Evolutionary conservation across 2,888 invertebrate species (phyloP), one percentile per base, ranked within the genome.

Genomic region (Hyles lineata): DNA sequence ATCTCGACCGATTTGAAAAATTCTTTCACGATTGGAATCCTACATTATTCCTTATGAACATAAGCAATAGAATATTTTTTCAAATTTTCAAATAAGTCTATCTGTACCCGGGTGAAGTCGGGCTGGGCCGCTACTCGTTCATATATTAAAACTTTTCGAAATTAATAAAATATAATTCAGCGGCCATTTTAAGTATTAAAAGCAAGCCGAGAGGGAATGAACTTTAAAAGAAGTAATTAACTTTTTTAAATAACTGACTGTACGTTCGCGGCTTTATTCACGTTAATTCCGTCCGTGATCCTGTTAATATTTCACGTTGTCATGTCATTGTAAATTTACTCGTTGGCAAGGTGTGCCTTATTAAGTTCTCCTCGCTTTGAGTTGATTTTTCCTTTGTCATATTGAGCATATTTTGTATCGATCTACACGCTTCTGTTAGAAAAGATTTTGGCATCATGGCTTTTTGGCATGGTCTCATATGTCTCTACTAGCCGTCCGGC

Each of bases 261-360:
- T 21, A 32, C 63, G n/a, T 5, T 63, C 9, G 35, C 35, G 63
- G 63, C 32, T 63, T 63, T n/a, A 35, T 35, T 63, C 63, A n/a
- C n/a, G 63, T 35, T 63, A 63, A 63, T 63, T 11, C 35, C 32
- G n/a, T 35, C 35, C 63, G 63, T 67, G 63, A 67, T 67, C 23
- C 43, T 67, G 21, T 43, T 43, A 67, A 67, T 67, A 67, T 67
- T 67, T 67, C 11, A 43, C 63, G 21, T 43, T 43, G 15, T 67
- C 63, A 23, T 43, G 63, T 67, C 43, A 67, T 67, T 43, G 35
- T 63, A 43, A n/a, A 67, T 67, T 67, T 67, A 43, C 21, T 55
- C 15, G 19, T 32, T 35, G 35, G 21, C 11, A 21, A 43, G 43
- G n/a, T 67, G 23, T 67, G 43, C 43, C 63, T 67, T 50, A 43